Conservation (phyloP, 2,113 vertebrate species). For the Columba janthina region DNA sequence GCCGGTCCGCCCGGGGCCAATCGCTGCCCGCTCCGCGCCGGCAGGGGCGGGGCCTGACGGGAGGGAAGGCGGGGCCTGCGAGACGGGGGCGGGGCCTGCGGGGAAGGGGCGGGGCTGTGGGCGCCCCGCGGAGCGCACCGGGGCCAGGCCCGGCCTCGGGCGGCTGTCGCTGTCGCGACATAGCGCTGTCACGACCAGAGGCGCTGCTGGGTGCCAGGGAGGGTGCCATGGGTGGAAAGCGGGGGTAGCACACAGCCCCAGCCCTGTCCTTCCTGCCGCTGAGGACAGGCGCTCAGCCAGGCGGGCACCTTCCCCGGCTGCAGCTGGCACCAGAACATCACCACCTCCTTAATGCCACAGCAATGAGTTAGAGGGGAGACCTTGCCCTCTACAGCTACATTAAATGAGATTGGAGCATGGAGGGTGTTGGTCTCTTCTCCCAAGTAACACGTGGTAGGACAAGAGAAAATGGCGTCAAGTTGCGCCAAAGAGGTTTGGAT, state of each 20-base stretch:
- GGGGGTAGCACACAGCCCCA: not conserved
- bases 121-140: not conserved
- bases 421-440: too few species aligned
- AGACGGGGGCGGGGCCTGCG: constrained; percentile 32
- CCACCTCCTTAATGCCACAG: rapidly evolving
- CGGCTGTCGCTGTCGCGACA: not conserved
- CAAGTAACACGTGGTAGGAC: too few species aligned
- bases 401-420: too few species aligned
- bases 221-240: not conserved
- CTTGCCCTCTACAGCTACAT: not conserved
- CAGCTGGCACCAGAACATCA: rapidly evolving
- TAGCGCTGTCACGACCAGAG: not conserved
- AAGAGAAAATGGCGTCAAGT: not conserved
- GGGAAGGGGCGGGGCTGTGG: constrained; percentile 33
- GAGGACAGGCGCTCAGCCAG: not conserved
- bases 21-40: not conserved
- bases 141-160: not conserved
- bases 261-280: not conserved
- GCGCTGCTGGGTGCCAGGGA: not conserved
- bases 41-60: not conserved
- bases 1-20: constrained; percentile 67
- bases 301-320: rapidly evolving
- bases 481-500: too few species aligned
- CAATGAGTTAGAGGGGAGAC: rapidly evolving
- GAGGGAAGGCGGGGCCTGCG: not conserved